Conservation (phyloP, 2,888 invertebrate genomes). For the Hedya salicella region DNA sequence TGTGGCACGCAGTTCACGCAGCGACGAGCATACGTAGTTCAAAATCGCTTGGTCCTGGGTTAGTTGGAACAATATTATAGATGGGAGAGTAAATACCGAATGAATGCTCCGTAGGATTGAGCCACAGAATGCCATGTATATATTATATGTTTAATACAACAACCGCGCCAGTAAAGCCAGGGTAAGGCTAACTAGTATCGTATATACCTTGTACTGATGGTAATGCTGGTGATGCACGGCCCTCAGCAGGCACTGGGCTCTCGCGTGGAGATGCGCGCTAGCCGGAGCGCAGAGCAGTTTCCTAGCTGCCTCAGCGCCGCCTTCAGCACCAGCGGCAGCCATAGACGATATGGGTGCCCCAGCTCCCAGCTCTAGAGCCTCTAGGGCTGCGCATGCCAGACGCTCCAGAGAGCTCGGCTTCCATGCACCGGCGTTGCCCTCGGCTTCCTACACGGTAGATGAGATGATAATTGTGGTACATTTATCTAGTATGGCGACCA, state of each 20-base stretch:
- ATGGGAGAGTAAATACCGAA: no score
- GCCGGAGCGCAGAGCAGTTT: constrained; percentile 78
- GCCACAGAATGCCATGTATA: no score
- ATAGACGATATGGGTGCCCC: constrained; percentile 57
- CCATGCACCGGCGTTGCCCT: constrained; percentile 63
- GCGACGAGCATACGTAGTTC: constrained; percentile 89
- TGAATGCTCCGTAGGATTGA: no score
- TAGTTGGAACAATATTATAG: no score
- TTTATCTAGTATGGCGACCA: no score
- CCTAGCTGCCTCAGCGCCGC: constrained; percentile 68
- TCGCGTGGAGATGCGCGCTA: constrained; percentile 71
- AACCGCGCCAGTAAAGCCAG: no score
- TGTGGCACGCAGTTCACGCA: constrained; percentile 86
- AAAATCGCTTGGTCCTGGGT: constrained; percentile 92
- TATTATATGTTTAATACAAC: no score
- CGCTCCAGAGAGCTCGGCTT: constrained; percentile 78
- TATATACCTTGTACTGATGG: constrained; percentile 92
- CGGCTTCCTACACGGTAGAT: constrained; percentile 68
- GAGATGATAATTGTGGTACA: not conserved
- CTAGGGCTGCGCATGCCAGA: constrained; percentile 76
- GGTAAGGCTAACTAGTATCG: no score
- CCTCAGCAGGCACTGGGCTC: constrained; percentile 92
- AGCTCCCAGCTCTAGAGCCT: constrained; percentile 74
- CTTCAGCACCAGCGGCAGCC: constrained; percentile 62
- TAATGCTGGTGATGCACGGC: constrained; percentile 91